Evolutionary conservation across 1,140 invertebrate species (phyloP).

Genomic region (Drosophila yakuba): DNA sequence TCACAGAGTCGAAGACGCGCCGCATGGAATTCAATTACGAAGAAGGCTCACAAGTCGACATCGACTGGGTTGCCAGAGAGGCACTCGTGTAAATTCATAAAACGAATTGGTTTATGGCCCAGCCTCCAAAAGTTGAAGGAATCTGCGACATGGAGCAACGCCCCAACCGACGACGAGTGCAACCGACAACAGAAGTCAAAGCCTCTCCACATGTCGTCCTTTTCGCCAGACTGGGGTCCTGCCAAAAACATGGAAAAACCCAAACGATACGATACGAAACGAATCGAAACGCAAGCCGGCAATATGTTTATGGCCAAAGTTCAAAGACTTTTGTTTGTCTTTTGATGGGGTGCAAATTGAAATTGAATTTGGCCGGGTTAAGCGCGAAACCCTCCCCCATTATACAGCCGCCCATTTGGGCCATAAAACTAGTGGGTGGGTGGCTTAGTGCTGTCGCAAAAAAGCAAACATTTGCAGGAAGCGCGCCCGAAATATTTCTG

Average conservation of each 20-base stretch:
- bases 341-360: constrained; percentile 81
- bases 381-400: constrained; percentile 1
- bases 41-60: constrained; percentile 2
- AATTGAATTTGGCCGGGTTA: constrained; percentile 64
- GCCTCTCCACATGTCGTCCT: constrained; percentile 66
- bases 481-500: constrained; percentile 75
- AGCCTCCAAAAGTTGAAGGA: constrained; percentile 12
- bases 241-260: constrained; percentile 43
- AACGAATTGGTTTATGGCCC: constrained; percentile 50
- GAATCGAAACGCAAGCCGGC: background rate
- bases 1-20: constrained; percentile 30
- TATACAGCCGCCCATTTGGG: background rate
- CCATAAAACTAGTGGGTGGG: background rate
- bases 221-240: constrained; percentile 43
- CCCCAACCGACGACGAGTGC: constrained; percentile 46
- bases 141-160: constrained; percentile 46
- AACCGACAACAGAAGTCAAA: constrained; percentile 55
- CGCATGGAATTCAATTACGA: constrained; percentile 70
- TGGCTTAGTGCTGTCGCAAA: constrained; percentile 35
- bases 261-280: background rate
- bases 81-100: constrained; percentile 40
- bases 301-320: constrained; percentile 79
- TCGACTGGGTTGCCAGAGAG: constrained; percentile 50
- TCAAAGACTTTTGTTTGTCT: constrained; percentile 81
- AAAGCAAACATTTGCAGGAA: constrained; percentile 69